phyloP scores from a whole-genome alignment of 2,113 vertebrate species.

The Microcebus lehilahytsara region DNA sequence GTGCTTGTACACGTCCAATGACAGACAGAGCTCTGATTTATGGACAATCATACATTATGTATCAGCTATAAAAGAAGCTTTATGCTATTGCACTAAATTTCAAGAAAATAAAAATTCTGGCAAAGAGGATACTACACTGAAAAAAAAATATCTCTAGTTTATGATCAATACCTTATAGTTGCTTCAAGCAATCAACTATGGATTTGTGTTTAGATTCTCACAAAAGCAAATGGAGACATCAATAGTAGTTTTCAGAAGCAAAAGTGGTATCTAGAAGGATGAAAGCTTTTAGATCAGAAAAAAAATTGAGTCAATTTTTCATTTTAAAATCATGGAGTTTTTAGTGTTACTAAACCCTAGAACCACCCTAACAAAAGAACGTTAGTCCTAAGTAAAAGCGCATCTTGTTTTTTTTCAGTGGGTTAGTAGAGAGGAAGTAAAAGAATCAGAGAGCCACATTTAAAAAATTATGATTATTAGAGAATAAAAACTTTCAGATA shows the following conservation, averaged over 20 bases:
- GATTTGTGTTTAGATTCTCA: constrained; percentile 48
- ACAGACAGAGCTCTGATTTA: constrained; percentile 75
- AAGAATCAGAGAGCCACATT: background rate
- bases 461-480: background rate
- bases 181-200: constrained; percentile 52
- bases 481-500: background rate
- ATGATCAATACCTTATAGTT: constrained; percentile 58
- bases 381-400: background rate
- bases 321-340: constrained; percentile 9
- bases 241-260: constrained; percentile 45
- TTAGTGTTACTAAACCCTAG: background rate
- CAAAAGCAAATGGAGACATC: constrained; percentile 31
- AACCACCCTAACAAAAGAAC: background rate
- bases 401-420: background rate
- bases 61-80: constrained; percentile 71
- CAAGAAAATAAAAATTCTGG: constrained; percentile 79
- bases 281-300: constrained; percentile 59
- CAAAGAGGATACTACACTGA: constrained; percentile 65
- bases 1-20: constrained; percentile 73
- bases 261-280: constrained; percentile 61
- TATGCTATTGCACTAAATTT: constrained; percentile 75
- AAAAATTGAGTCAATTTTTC: constrained; percentile 34
- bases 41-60: constrained; percentile 75
- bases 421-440: background rate
- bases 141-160: constrained; percentile 60